phyloP scores from a whole-genome alignment of 1,140 invertebrate species.

The Amyelois transitella region DNA sequence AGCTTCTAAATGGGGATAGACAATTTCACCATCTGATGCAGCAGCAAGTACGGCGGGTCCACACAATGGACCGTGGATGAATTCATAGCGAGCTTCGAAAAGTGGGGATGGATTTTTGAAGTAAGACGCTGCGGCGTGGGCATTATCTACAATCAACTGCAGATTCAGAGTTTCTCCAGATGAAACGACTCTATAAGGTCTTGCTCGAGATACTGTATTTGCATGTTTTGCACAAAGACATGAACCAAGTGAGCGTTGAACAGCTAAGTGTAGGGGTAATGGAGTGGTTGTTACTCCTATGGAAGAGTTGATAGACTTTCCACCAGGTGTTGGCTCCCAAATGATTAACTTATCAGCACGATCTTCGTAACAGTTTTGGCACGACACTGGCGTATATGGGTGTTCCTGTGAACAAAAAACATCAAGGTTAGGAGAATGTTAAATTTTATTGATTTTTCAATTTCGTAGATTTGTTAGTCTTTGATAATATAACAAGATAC shows the following conservation, averaged over 20 bases:
- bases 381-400: constrained; percentile 85
- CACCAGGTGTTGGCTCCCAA: constrained; percentile 78
- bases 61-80: constrained; percentile 90
- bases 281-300: constrained; percentile 56
- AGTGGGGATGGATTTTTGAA: constrained; percentile 88
- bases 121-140: constrained; percentile 87
- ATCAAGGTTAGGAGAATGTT: not conserved
- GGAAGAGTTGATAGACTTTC: constrained; percentile 49
- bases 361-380: constrained; percentile 88
- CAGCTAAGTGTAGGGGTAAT: constrained; percentile 74
- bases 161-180: constrained; percentile 85
- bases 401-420: constrained; percentile 76
- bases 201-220: constrained; percentile 69
- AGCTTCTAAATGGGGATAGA: constrained; percentile 89
- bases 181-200: constrained; percentile 81
- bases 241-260: constrained; percentile 73
- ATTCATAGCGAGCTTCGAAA: constrained; percentile 90
- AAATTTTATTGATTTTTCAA: too few species aligned
- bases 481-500: too few species aligned
- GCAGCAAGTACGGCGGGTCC: constrained; percentile 86
- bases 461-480: too few species aligned
- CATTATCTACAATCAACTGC: constrained; percentile 86
- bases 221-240: constrained; percentile 80
- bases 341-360: constrained; percentile 87
- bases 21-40: constrained; percentile 86